Percentiles rank a stretch among this genome's conserved stretches.
phyloP scores from a whole-genome alignment of 2,888 invertebrate genomes.

The Mactromeris polynyma region DNA sequence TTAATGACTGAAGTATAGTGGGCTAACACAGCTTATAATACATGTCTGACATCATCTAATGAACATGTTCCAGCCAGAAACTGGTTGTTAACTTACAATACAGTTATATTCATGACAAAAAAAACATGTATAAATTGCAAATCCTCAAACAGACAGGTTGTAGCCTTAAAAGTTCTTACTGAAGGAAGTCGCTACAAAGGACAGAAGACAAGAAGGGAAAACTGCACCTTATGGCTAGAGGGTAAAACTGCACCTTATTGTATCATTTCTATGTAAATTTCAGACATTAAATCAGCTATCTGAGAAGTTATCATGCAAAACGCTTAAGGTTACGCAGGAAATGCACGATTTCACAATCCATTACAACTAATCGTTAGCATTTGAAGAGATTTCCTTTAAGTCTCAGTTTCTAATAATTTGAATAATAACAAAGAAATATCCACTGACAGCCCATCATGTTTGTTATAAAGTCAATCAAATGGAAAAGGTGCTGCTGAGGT shows the following conservation, averaged over 20 bases:
- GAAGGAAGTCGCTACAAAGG: neutral
- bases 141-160: too few relatives aligned
- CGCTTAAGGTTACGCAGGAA: neutral
- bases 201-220: neutral
- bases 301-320: neutral
- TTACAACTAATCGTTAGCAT: neutral
- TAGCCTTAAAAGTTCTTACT: too few relatives aligned
- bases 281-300: neutral
- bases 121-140: neutral
- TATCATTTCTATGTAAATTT: conserved; percentile 2
- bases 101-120: neutral
- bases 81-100: neutral
- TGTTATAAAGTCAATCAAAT: too few relatives aligned
- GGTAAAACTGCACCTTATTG: neutral
- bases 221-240: neutral
- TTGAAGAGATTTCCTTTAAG: neutral
- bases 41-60: too few relatives aligned
- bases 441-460: too few relatives aligned
- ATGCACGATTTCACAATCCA: neutral
- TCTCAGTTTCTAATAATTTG: neutral
- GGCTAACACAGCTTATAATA: too few relatives aligned
- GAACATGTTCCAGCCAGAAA: too few relatives aligned
- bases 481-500: too few relatives aligned
- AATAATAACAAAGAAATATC: neutral
- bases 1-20: too few relatives aligned